phyloP scores from a whole-genome alignment of 1,140 invertebrate species.

The Solenopsis invicta region DNA sequence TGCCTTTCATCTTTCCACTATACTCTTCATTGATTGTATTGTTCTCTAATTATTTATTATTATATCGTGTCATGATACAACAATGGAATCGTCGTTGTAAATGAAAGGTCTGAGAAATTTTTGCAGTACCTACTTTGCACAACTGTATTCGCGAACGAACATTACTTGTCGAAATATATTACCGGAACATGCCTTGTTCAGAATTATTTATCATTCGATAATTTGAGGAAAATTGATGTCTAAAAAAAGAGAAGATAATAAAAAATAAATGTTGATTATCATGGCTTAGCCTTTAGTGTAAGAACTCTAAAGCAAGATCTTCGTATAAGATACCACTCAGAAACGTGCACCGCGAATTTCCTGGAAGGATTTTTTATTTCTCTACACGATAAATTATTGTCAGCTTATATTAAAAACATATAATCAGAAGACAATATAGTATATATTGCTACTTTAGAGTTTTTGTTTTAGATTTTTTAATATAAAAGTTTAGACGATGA shows the following conservation, averaged over 20 bases:
- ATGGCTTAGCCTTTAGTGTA: not conserved
- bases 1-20: not conserved
- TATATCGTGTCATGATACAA: not conserved
- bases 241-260: slow-evolving; percentile 3
- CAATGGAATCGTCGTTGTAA: not conserved
- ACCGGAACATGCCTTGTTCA: not conserved
- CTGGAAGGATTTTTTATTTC: slow-evolving; percentile 21
- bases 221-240: not conserved
- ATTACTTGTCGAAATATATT: not conserved
- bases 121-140: not conserved
- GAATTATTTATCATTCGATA: slow-evolving; percentile 21
- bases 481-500: too few relatives aligned
- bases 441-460: not conserved
- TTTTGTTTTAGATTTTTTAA: not conserved
- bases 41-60: not conserved
- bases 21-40: not conserved
- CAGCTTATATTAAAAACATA: not conserved
- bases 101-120: not conserved
- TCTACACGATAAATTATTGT: not conserved
- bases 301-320: not conserved
- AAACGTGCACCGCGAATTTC: not conserved
- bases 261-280: slow-evolving; percentile 11
- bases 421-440: slow-evolving; percentile 6
- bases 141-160: not conserved
- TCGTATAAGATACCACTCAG: not conserved